Conservation (phyloP, 2,113 vertebrate species). For the Corythoichthys intestinalis region DNA sequence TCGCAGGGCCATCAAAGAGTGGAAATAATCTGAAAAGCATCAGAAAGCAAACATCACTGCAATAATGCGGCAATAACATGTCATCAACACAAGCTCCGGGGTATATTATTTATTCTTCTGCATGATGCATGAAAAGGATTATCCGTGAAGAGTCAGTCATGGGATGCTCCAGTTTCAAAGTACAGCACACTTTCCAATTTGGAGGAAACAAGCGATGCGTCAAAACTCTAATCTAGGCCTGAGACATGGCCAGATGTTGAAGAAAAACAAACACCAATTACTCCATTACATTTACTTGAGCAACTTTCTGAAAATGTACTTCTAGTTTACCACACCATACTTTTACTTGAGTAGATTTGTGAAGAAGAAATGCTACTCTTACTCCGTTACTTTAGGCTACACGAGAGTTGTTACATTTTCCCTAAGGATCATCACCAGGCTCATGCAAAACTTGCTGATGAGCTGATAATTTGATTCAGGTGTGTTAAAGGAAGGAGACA, state of each 20-base stretch:
- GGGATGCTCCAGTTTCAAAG: background rate
- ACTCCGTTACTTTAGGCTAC: too few relatives aligned
- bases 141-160: background rate
- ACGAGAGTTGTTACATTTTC: too few relatives aligned
- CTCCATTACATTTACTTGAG: background rate
- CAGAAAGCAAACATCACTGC: background rate
- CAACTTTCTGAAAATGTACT: too few relatives aligned
- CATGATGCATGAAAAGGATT: constrained; percentile 5
- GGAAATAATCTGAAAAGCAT: background rate
- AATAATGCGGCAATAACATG: background rate
- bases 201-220: constrained; percentile 10
- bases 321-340: too few relatives aligned
- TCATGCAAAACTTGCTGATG: too few relatives aligned
- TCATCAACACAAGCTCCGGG: background rate
- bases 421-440: too few relatives aligned
- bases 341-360: too few relatives aligned
- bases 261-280: constrained; percentile 47
- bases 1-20: background rate
- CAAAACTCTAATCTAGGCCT: constrained; percentile 24
- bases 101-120: background rate
- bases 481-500: too few relatives aligned
- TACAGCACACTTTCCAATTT: background rate
- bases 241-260: constrained; percentile 41
- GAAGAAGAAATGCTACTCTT: too few relatives aligned
- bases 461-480: too few relatives aligned